Percentiles rank a stretch among this genome's conserved stretches.
phyloP scores from a whole-genome alignment of 2,888 invertebrate genomes.

The Xanthostigma xanthostigma region DNA sequence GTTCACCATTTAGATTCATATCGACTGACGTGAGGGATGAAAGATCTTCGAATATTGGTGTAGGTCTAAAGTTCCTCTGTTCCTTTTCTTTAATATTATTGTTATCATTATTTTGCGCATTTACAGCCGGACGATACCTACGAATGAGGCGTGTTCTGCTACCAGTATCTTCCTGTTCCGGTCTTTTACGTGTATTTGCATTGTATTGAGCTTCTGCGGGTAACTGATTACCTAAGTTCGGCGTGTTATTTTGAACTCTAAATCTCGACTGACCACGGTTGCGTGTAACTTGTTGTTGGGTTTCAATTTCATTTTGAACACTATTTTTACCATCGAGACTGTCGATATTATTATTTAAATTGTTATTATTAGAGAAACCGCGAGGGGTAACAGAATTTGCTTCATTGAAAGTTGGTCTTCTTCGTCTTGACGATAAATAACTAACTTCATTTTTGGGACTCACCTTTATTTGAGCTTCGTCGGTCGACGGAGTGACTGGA shows the following conservation, averaged over 20 bases:
- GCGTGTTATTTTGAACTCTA: background rate
- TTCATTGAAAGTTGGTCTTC: background rate
- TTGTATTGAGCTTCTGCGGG: background rate
- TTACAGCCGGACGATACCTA: background rate
- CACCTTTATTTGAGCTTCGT: slow-evolving; percentile 16
- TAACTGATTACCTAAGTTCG: background rate
- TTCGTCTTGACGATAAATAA: slow-evolving; percentile 1
- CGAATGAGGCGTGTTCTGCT: background rate
- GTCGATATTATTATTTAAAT: slow-evolving; percentile 3
- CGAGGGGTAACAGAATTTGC: background rate
- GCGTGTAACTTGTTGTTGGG: slow-evolving; percentile 1
- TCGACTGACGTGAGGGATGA: slow-evolving; percentile 39
- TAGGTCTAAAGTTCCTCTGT: slow-evolving; percentile 23
- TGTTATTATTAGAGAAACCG: slow-evolving; percentile 2
- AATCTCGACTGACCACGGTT: background rate
- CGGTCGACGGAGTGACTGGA: slow-evolving; percentile 19
- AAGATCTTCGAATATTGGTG: slow-evolving; percentile 30
- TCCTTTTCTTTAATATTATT: slow-evolving; percentile 1
- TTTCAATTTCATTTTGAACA: slow-evolving; percentile 5
- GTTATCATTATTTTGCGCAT: background rate
- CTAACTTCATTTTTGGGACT: slow-evolving; percentile 11
- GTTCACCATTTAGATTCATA: slow-evolving; percentile 12
- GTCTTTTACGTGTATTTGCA: background rate
- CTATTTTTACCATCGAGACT: slow-evolving; percentile 8
- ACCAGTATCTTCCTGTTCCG: background rate